These are phyloP conservation scores for Iguana delicatissima DNA, from an alignment of 2,797 vertebrate species.

Conservation along the genomic window DNA sequence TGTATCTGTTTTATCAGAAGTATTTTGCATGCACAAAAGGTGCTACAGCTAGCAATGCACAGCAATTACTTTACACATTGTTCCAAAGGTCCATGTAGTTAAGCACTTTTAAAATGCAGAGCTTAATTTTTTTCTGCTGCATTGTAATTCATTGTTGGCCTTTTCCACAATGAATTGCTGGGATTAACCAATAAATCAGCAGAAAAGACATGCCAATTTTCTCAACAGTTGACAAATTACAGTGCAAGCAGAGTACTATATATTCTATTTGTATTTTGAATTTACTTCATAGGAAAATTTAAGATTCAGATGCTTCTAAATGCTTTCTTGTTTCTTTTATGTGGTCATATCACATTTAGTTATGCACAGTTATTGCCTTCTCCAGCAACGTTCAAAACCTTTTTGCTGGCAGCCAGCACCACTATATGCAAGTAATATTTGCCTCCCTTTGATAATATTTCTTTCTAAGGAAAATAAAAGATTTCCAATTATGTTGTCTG, in stretches of 20 bases:
- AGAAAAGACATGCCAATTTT: slow-evolving; percentile 85
- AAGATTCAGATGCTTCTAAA: slow-evolving; percentile 55
- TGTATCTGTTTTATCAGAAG: slow-evolving; percentile 5
- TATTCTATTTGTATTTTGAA: slow-evolving; percentile 71
- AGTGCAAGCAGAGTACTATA: slow-evolving; percentile 69
- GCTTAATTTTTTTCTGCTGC: slow-evolving; percentile 76
- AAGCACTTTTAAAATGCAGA: slow-evolving; percentile 76
- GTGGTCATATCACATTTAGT: slow-evolving; percentile 51
- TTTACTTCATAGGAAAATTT: slow-evolving; percentile 65
- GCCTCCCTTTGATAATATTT: slow-evolving; percentile 43
- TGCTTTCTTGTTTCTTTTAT: slow-evolving; percentile 55
- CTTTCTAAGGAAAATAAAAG: slow-evolving; percentile 36
- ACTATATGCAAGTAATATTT: slow-evolving; percentile 51
- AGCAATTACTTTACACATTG: slow-evolving; percentile 62
- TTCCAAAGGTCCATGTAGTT: slow-evolving; percentile 69
- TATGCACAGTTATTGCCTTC: slow-evolving; percentile 39
- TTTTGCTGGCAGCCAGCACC: slow-evolving; percentile 35
- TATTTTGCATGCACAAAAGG: slow-evolving; percentile 22
- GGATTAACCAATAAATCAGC: slow-evolving; percentile 86
- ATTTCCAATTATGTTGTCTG: slow-evolving; percentile 29
- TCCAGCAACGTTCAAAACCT: slow-evolving; percentile 39
- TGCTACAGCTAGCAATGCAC: slow-evolving; percentile 43
- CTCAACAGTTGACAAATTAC: slow-evolving; percentile 84
- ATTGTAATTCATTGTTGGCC: slow-evolving; percentile 85
- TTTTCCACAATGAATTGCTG: slow-evolving; percentile 83